These are phyloP conservation scores for Nothoprocta perdicaria DNA, from an alignment of 2,113 vertebrate genomes.

Conservation along the genomic window DNA sequence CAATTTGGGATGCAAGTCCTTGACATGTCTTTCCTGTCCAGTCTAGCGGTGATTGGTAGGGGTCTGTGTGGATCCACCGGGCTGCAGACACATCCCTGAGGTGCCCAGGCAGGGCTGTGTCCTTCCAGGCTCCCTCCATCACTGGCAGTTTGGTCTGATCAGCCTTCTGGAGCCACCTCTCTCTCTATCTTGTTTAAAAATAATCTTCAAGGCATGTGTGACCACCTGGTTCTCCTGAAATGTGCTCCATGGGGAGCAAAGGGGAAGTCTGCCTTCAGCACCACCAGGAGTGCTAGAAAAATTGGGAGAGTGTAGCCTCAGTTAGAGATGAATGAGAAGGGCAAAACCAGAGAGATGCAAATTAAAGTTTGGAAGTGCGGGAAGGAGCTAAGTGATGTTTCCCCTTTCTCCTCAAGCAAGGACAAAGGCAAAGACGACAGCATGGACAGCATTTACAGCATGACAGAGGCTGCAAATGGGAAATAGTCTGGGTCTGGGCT, in stretches of 20 bases:
- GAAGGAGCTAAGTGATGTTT: neutral
- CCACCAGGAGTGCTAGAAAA: neutral
- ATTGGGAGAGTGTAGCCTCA: neutral
- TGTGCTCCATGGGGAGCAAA: accelerated
- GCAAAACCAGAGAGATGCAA: neutral
- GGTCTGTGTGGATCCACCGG: neutral
- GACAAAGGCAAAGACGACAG: neutral
- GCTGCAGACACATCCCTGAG: neutral
- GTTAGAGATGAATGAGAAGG: neutral
- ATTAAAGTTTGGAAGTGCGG: accelerated
- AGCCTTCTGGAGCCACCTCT: neutral
- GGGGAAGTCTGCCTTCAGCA: neutral
- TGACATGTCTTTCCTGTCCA: neutral
- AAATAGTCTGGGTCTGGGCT: neutral
- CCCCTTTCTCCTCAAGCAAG: neutral
- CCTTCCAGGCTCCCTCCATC: neutral
- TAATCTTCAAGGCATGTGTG: accelerated
- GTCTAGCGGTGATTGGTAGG: neutral
- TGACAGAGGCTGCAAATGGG: neutral
- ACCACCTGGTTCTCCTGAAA: neutral
- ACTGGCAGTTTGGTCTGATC: neutral
- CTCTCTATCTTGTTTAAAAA: neutral
- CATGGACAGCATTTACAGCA: neutral
- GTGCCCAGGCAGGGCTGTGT: neutral
- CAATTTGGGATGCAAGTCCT: neutral